A percentile compares a stretch with the other conserved stretches of the same genome.
Evolutionary conservation across 1,140 invertebrate species (phyloP).

Genomic region (Metaphire vulgaris): DNA sequence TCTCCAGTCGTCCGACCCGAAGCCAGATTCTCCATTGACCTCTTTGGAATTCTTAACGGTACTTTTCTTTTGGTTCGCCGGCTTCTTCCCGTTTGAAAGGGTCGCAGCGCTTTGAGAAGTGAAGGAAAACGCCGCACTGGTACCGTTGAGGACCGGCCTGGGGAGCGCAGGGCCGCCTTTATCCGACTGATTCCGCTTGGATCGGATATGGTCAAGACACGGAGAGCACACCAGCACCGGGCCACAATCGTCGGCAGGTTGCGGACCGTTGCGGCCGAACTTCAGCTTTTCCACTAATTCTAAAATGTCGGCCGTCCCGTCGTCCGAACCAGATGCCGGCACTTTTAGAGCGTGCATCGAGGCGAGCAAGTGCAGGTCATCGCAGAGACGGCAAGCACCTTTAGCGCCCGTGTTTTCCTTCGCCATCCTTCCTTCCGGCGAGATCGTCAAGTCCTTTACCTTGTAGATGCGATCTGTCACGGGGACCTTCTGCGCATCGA

Average conservation of each 20-base stretch:
- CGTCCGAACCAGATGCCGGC: background rate
- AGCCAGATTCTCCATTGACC: no score
- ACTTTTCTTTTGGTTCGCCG: no score
- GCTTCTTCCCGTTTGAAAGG: no score
- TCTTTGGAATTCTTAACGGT: no score
- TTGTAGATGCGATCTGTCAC: slow-evolving; percentile 46
- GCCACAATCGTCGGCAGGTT: background rate
- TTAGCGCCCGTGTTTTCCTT: background rate
- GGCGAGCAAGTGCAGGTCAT: background rate
- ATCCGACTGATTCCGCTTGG: background rate
- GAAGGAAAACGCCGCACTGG: no score
- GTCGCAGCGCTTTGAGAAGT: no score
- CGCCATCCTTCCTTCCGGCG: background rate
- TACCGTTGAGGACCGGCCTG: no score
- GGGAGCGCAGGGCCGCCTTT: no score
- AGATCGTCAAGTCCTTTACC: slow-evolving; percentile 30
- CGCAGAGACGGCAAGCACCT: background rate
- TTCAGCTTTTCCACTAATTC: background rate
- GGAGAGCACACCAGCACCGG: background rate
- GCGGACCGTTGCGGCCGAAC: background rate
- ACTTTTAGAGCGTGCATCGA: background rate
- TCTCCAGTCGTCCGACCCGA: no score
- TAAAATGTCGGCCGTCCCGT: background rate
- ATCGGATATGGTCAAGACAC: background rate
- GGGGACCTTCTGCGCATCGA: slow-evolving; percentile 53